Conservation (phyloP, 2,888 invertebrate species). For the Pristionchus maxplancki region DNA sequence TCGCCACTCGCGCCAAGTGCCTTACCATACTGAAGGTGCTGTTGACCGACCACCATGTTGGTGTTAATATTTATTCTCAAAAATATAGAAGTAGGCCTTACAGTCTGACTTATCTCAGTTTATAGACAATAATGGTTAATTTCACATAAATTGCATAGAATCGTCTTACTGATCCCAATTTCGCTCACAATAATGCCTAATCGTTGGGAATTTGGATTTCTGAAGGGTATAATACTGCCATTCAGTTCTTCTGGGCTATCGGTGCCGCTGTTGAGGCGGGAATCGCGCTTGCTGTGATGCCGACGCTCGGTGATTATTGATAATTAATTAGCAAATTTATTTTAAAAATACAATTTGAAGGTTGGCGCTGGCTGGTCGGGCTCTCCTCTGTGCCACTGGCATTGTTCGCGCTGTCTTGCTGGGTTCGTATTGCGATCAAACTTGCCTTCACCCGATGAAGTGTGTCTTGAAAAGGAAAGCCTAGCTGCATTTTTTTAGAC, state of each 20-base stretch:
- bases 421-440: too few species aligned
- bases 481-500: too few species aligned
- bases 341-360: conserved; percentile 80
- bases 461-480: too few species aligned
- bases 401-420: conserved; percentile 82
- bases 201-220: too few species aligned
- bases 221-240: too few species aligned
- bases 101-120: too few species aligned
- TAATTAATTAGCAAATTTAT: neutral
- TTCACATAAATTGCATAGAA: too few species aligned
- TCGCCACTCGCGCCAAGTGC: conserved; percentile 92
- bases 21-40: conserved; percentile 83
- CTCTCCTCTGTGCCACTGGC: conserved; percentile 90
- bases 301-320: neutral
- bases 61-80: neutral
- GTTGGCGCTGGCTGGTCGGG: conserved; percentile 92
- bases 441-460: too few species aligned
- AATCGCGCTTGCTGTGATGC: conserved; percentile 13
- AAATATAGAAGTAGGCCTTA: too few species aligned
- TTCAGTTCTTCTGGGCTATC: conserved; percentile 97
- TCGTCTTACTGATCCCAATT: too few species aligned
- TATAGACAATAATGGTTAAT: too few species aligned
- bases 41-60: neutral
- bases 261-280: conserved; percentile 89
- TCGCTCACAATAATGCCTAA: too few species aligned